Evolutionary conservation across 2,888 invertebrate genomes (phyloP).

Genomic region (Cerastis leucographa): DNA sequence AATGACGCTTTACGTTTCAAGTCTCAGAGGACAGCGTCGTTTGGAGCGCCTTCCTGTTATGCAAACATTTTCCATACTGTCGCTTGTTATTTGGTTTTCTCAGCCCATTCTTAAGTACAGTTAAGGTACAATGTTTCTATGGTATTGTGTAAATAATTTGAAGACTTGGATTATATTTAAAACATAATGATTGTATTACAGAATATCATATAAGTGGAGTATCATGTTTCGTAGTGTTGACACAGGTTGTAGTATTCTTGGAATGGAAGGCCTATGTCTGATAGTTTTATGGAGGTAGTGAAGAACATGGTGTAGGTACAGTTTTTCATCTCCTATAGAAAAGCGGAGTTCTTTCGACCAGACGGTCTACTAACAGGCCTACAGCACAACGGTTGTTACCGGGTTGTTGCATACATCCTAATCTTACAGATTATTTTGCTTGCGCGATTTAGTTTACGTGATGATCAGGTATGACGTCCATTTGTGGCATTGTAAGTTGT

Average conservation of each 20-base stretch:
- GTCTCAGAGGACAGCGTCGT: constrained; percentile 20
- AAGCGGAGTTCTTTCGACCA: not conserved
- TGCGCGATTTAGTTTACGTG: not conserved
- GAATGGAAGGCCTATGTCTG: not conserved
- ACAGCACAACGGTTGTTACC: not conserved
- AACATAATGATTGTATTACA: not conserved
- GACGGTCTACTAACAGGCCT: too few species aligned
- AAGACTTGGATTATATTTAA: not conserved
- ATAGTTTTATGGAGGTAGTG: not conserved
- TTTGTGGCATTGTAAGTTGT: not conserved
- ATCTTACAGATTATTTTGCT: not conserved
- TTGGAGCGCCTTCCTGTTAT: constrained; percentile 20
- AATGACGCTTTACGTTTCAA: constrained; percentile 42
- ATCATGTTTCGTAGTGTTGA: not conserved
- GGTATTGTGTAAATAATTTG: not conserved
- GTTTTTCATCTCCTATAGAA: not conserved
- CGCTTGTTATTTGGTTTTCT: constrained; percentile 30
- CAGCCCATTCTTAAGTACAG: constrained; percentile 6
- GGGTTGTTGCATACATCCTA: not conserved
- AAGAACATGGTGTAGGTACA: not conserved
- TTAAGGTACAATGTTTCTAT: constrained; percentile 15
- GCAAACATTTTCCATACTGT: constrained; percentile 36
- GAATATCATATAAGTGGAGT: not conserved
- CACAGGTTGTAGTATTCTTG: not conserved
- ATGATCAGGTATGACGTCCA: not conserved